These are phyloP conservation scores for Phrynosoma platyrhinos DNA, from an alignment of 2,113 vertebrate species.

Conservation along the genomic window DNA sequence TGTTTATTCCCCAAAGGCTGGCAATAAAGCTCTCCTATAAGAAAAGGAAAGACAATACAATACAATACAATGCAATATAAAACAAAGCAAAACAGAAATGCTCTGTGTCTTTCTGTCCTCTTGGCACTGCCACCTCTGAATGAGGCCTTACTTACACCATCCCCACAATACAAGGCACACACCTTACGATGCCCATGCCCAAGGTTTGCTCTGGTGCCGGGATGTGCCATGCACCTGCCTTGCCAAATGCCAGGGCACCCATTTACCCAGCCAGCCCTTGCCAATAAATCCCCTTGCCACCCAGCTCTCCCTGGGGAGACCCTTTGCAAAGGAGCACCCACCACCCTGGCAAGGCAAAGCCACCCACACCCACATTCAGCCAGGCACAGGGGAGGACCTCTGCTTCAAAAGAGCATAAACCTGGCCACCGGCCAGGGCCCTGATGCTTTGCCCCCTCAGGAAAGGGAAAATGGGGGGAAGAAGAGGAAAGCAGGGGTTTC, in stretches of 20 bases:
- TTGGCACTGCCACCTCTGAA: too few relatives aligned
- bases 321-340: too few relatives aligned
- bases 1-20: too few relatives aligned
- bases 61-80: too few relatives aligned
- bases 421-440: background rate
- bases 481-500: background rate
- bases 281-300: background rate
- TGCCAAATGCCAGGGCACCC: background rate
- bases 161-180: background rate
- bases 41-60: too few relatives aligned
- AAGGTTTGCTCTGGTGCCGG: background rate
- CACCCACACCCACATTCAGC: too few relatives aligned
- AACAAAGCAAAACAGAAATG: too few relatives aligned
- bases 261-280: background rate
- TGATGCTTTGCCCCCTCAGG: background rate
- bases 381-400: background rate
- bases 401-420: background rate
- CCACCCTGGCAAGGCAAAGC: background rate
- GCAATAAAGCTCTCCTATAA: too few relatives aligned
- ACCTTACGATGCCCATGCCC: background rate
- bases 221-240: background rate
- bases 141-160: background rate
- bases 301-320: too few relatives aligned
- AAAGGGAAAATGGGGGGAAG: background rate
- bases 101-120: too few relatives aligned